Percentiles rank a stretch among this genome's conserved stretches.
phyloP scores from a whole-genome alignment of 2,888 invertebrate genomes.

The Leptinotarsa haldemani region DNA sequence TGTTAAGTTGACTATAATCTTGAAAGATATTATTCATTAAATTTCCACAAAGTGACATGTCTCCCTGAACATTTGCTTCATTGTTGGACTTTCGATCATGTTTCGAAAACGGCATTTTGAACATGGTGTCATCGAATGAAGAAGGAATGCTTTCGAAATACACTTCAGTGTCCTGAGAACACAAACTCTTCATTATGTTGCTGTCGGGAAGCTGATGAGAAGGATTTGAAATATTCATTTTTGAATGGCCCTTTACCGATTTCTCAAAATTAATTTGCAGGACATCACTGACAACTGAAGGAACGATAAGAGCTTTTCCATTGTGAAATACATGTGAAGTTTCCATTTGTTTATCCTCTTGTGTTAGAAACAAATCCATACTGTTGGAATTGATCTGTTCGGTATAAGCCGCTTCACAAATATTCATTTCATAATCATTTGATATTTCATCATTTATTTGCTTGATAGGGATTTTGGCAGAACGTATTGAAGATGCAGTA shows the following conservation, averaged over 20 bases:
- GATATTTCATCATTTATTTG: background rate
- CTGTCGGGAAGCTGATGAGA: background rate
- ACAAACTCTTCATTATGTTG: background rate
- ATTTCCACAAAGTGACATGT: too few relatives aligned
- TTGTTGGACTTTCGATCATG: background rate
- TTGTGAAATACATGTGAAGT: background rate
- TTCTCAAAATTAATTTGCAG: background rate
- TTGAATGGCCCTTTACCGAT: background rate
- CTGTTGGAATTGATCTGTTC: background rate
- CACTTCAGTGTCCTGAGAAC: background rate
- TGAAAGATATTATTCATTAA: background rate
- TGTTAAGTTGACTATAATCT: background rate
- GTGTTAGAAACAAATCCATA: background rate
- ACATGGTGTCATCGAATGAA: background rate
- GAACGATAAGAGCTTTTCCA: background rate
- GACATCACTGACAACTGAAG: background rate
- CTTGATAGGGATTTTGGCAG: background rate
- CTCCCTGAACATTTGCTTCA: too few relatives aligned
- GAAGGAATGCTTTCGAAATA: slow-evolving; percentile 2
- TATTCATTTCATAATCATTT: background rate
- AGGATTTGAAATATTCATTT: background rate
- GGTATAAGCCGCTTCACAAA: background rate
- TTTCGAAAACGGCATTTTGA: background rate
- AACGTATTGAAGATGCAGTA: background rate
- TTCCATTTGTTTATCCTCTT: background rate